Conservation (phyloP, 2,888 invertebrate species). For the Furcula furcula region DNA sequence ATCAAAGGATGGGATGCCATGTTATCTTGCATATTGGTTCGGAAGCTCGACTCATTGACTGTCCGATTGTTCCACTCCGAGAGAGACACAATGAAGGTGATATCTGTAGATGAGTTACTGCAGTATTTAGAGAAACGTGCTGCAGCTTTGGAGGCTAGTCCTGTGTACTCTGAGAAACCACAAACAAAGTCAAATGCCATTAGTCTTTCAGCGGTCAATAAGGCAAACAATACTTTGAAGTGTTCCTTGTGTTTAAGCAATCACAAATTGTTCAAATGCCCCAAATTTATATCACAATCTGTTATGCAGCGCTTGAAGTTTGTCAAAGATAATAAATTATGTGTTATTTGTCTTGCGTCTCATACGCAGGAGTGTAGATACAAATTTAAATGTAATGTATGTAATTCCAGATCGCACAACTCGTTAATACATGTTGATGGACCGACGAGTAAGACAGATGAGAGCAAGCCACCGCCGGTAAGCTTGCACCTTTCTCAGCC, state of each 20-base stretch:
- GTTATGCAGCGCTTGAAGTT: too few relatives aligned
- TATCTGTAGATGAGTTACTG: not conserved
- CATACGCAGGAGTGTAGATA: slow-evolving; percentile 4
- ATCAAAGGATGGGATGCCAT: slow-evolving; percentile 2
- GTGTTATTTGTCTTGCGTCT: not conserved
- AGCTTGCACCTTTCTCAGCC: too few relatives aligned
- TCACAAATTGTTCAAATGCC: too few relatives aligned
- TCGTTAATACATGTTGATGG: not conserved
- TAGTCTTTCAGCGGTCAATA: too few relatives aligned
- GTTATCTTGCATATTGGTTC: slow-evolving; percentile 1
- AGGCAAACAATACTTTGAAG: too few relatives aligned
- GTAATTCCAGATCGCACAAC: slow-evolving; percentile 2
- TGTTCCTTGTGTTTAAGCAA: too few relatives aligned
- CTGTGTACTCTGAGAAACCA: not conserved
- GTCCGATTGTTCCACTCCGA: slow-evolving; percentile 4
- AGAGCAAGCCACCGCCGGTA: too few relatives aligned
- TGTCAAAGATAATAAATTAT: slow-evolving; percentile 1
- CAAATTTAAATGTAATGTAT: slow-evolving; percentile 2
- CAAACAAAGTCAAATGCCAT: not conserved
- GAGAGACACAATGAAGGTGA: too few relatives aligned
- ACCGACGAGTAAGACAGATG: too few relatives aligned
- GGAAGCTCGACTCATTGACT: slow-evolving; percentile 4
- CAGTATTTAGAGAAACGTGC: slow-evolving; percentile 5
- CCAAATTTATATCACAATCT: too few relatives aligned
- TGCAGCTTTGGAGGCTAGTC: slow-evolving; percentile 2